These are phyloP conservation scores for Drosophila littoralis DNA, from an alignment of 1,140 invertebrate species.

Conservation along the genomic window DNA sequence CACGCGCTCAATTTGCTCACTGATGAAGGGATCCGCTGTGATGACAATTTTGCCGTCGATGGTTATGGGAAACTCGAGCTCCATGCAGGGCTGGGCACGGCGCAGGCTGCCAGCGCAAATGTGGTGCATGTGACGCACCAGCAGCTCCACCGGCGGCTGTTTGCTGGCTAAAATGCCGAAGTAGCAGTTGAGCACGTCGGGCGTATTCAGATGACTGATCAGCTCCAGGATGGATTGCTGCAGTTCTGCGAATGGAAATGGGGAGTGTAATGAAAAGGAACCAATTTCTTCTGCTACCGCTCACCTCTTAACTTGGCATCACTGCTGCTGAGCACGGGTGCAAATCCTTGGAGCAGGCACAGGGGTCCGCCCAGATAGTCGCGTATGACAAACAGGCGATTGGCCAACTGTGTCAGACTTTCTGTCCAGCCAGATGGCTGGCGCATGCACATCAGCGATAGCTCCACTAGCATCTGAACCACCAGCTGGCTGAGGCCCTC, in stretches of 20 bases:
- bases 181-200: slow-evolving; percentile 70
- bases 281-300: neutral
- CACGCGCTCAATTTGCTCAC: slow-evolving; percentile 69
- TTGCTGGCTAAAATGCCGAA: slow-evolving; percentile 72
- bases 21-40: slow-evolving; percentile 59
- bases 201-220: slow-evolving; percentile 74
- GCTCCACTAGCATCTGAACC: slow-evolving; percentile 77
- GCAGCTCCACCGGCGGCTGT: slow-evolving; percentile 73
- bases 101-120: slow-evolving; percentile 59
- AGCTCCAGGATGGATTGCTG: slow-evolving; percentile 79
- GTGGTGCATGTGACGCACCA: slow-evolving; percentile 75
- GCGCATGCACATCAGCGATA: slow-evolving; percentile 67
- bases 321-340: slow-evolving; percentile 63
- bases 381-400: slow-evolving; percentile 74
- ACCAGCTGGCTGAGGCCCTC: slow-evolving; percentile 77
- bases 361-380: slow-evolving; percentile 76
- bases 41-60: slow-evolving; percentile 77
- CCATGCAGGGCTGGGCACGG: slow-evolving; percentile 66
- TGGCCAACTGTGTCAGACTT: slow-evolving; percentile 72
- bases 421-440: slow-evolving; percentile 78
- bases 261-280: neutral
- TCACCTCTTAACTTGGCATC: slow-evolving; percentile 71
- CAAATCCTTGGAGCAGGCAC: slow-evolving; percentile 75
- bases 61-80: slow-evolving; percentile 73
- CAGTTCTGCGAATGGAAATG: slow-evolving; percentile 48